phyloP scores from a whole-genome alignment of 2,888 invertebrate species.

The Plagodis dolabraria region DNA sequence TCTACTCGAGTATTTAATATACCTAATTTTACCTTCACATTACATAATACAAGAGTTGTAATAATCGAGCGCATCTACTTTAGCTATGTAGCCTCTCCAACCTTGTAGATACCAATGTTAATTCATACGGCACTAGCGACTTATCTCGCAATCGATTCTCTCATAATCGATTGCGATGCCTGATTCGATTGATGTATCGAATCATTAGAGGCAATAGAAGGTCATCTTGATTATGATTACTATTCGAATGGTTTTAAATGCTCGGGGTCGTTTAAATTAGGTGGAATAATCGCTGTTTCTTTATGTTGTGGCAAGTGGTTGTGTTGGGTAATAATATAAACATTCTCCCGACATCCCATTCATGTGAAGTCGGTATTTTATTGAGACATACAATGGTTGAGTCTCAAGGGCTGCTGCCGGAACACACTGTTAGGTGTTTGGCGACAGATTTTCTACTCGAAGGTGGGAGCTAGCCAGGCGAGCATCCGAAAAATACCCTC shows the following conservation, averaged over 20 bases:
- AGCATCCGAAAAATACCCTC: no score
- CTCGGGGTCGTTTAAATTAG: slow-evolving; percentile 19
- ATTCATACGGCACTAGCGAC: background rate
- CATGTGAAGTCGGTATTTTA: no score
- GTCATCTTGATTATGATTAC: slow-evolving; percentile 51
- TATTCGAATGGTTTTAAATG: slow-evolving; percentile 27
- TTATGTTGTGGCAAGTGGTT: background rate
- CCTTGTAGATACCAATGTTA: background rate
- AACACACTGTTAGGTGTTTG: no score
- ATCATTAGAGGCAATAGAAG: slow-evolving; percentile 59
- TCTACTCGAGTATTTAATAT: no score
- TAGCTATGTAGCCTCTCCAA: background rate
- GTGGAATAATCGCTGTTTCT: slow-evolving; percentile 14
- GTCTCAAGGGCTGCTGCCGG: no score
- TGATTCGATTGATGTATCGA: slow-evolving; percentile 51
- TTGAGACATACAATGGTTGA: no score
- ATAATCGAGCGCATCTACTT: background rate
- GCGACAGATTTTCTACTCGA: no score
- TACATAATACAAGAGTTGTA: no score
- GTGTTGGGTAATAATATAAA: background rate
- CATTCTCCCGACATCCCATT: no score
- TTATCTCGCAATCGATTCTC: slow-evolving; percentile 39
- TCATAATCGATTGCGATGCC: slow-evolving; percentile 48
- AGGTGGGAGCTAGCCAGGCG: no score
- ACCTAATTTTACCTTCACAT: no score